phyloP scores from a whole-genome alignment of 2,113 vertebrate genomes.

The Mustela nigripes region DNA sequence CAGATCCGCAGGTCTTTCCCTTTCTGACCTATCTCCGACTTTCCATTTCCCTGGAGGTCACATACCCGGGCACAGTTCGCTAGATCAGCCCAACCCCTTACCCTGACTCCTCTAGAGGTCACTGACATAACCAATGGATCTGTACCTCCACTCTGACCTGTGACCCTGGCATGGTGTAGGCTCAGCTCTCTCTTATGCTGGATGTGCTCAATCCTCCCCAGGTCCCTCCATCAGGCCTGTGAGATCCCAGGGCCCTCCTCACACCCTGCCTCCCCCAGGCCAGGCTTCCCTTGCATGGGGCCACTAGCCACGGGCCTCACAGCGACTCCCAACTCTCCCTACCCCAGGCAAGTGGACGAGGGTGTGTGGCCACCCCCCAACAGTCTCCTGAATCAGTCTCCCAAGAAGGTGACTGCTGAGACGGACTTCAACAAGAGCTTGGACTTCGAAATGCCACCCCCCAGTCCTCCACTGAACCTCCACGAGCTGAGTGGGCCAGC shows the following conservation, averaged over 20 bases:
- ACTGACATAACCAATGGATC: not conserved
- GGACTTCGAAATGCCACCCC: conserved; percentile 92
- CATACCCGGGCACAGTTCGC: fast-evolving
- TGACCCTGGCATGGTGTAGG: not conserved
- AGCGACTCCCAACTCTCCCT: conserved; percentile 11
- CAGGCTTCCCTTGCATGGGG: fast-evolving
- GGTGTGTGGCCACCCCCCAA: conserved; percentile 92
- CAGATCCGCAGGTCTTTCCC: conserved; percentile 89
- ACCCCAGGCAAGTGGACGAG: conserved; percentile 94
- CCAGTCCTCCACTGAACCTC: conserved; percentile 93
- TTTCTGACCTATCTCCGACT: not conserved
- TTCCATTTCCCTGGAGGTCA: not conserved
- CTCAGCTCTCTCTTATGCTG: not conserved
- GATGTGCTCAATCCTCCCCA: not conserved
- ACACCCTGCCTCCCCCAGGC: not conserved
- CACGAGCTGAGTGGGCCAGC: conserved; percentile 89
- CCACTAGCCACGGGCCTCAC: not conserved
- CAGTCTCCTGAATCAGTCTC: conserved; percentile 91
- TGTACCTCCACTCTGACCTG: not conserved
- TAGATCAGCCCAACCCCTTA: not conserved
- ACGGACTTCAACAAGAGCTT: conserved; percentile 91
- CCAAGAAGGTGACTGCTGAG: conserved; percentile 92
- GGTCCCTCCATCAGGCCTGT: not conserved
- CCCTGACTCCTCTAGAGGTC: not conserved
- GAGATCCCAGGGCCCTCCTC: not conserved